Evolutionary conservation across 2,113 vertebrate species (phyloP), one percentile per base, ranked within the genome.

Genomic region (Urocolius indicus): DNA sequence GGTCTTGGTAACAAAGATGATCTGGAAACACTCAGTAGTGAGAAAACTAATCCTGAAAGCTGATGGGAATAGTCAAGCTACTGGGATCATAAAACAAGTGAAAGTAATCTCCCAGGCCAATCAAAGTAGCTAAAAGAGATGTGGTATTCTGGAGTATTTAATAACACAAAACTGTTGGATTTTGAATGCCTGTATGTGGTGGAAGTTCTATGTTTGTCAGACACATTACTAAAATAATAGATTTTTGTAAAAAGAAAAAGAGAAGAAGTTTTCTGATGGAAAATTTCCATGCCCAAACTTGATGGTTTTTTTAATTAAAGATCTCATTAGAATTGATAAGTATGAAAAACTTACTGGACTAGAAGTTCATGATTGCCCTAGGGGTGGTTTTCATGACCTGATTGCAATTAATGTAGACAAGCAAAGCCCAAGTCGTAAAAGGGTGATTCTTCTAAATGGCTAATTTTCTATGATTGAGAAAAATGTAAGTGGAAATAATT

Each of bases 341-440:
- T 78, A 94, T 57, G 21, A 89, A 91, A 90, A 87, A 71, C 34
- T 90, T 81, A 48, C 86, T 90, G 76, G 48, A 72, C 61, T 86
- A 84, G 68, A 95, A 90, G 78, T 87, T 94, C 48, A 38, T 61
- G 16, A 41, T 49, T 89, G 77, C 74, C 77, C 43, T 81, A 75
- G 54, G 48, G 84, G 20, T 66, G 29, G 19, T 91, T 90, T 90
- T 87, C 61, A 72, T 94, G 77, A 92, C 34, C 62, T 92, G 54
- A 84, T n/a, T 82, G 66, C 62, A 82, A n/a, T 82, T 54, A 61
- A 8, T 23, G 24, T 61, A 78, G 61, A 78, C 43, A 84, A 93
- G 84, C 4, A 72, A 90, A 75, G 46, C 3, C 15, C 19, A 77
- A 80, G 54, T 27, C 59, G 67, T 26, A 85, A 95, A 86, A 84